Evolutionary conservation across 2,797 vertebrate species (phyloP).

Genomic region (Ctenosaura bakeri): DNA sequence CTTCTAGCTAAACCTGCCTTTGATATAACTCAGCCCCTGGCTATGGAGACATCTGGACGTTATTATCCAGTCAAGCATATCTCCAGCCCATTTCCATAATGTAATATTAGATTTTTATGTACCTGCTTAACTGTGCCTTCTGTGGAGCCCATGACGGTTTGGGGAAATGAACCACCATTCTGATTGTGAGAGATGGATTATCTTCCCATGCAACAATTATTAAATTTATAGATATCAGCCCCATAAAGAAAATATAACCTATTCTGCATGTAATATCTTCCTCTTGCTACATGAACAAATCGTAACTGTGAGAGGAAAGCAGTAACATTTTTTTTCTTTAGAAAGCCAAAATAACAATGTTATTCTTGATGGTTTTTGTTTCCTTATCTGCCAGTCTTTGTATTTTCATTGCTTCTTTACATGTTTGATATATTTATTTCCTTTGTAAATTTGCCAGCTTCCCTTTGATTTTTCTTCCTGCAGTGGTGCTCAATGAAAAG

Average conservation of each 20-base stretch:
- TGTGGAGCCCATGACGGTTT: conserved; percentile 50
- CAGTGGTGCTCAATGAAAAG: neutral
- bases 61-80: conserved; percentile 83
- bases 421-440: conserved; percentile 35
- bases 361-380: conserved; percentile 15
- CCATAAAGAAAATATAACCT: neutral
- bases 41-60: conserved; percentile 86
- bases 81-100: conserved; percentile 81
- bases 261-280: neutral
- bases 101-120: conserved; percentile 81
- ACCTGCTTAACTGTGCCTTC: conserved; percentile 72
- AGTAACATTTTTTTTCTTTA: conserved; percentile 22
- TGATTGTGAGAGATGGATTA: conserved; percentile 22
- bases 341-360: conserved; percentile 24
- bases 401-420: conserved; percentile 33
- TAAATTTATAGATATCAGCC: conserved; percentile 33
- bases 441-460: neutral
- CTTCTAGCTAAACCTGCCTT: conserved; percentile 81
- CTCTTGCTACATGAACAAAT: conserved; percentile 27
- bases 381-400: conserved; percentile 30
- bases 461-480: neutral
- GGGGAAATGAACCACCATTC: conserved; percentile 56
- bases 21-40: conserved; percentile 82
- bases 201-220: conserved; percentile 44
- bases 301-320: neutral